A percentile compares a stretch with the other conserved stretches of the same genome.
These are phyloP conservation scores for Ctenicera cuprea DNA, from an alignment of 2,888 invertebrate genomes.

Conservation along the genomic window DNA sequence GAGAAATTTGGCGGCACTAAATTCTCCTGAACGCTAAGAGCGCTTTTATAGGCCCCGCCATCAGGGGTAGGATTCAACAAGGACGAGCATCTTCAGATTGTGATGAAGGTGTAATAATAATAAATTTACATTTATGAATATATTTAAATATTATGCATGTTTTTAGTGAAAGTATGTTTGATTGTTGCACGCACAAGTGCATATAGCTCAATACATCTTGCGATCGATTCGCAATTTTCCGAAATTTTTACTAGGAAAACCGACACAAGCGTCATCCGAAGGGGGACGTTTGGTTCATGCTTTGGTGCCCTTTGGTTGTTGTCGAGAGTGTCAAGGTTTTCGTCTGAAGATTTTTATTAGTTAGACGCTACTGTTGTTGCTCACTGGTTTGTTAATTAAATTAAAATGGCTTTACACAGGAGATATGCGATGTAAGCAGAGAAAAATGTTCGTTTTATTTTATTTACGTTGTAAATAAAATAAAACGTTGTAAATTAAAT, in stretches of 20 bases:
- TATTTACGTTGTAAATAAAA: no score
- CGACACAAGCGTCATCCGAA: constrained; percentile 1
- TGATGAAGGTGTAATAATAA: constrained; percentile 36
- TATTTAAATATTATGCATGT: neutral
- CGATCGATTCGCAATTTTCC: neutral
- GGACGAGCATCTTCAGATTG: constrained; percentile 42
- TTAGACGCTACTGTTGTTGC: no score
- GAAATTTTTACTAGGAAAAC: neutral
- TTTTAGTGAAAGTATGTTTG: constrained; percentile 10
- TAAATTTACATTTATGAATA: constrained; percentile 44
- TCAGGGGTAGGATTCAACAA: constrained; percentile 45
- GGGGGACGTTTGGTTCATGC: neutral
- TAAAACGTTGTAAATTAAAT: no score
- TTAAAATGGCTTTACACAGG: no score
- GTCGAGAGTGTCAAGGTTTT: neutral
- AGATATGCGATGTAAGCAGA: no score
- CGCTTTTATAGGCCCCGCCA: constrained; percentile 37
- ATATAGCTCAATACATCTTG: neutral
- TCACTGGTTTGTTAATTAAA: no score
- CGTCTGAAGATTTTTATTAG: no score
- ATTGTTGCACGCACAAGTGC: constrained; percentile 15
- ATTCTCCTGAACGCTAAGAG: neutral
- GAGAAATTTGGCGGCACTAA: constrained; percentile 3
- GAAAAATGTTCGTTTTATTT: no score
- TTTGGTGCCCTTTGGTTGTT: neutral